Percentiles rank a stretch among this genome's conserved stretches.
These are phyloP conservation scores for Enteromius paludinosus DNA, from an alignment of 2,797 vertebrate species.

Conservation along the genomic window DNA sequence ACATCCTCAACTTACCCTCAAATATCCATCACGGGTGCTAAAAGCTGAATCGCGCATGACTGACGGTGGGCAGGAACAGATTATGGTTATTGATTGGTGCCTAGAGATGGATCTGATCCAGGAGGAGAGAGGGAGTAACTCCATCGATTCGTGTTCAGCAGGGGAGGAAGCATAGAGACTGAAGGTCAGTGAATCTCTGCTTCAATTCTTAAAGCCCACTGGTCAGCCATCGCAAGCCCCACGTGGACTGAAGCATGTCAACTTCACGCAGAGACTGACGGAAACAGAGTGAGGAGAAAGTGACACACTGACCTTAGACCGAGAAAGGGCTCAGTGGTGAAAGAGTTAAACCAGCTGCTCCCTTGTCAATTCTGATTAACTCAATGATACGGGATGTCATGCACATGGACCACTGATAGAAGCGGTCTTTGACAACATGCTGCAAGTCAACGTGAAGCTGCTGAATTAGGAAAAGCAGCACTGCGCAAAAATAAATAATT, in stretches of 20 bases:
- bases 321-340: not conserved
- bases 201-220: conserved; percentile 71
- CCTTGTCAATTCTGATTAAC: conserved; percentile 16
- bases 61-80: conserved; percentile 90
- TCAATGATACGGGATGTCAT: not conserved
- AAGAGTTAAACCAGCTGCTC: conserved; percentile 3
- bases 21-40: conserved; percentile 78
- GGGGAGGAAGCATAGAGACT: conserved; percentile 79
- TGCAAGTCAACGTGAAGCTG: not conserved
- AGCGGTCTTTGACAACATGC: not conserved
- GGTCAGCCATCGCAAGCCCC: conserved; percentile 15
- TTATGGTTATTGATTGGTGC: conserved; percentile 94
- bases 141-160: conserved; percentile 83
- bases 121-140: conserved; percentile 65
- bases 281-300: conserved; percentile 19
- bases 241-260: conserved; percentile 17
- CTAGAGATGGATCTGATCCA: conserved; percentile 84
- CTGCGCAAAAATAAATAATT: not conserved
- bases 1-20: conserved; percentile 64
- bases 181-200: conserved; percentile 83
- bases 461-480: not conserved
- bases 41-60: conserved; percentile 88
- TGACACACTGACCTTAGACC: conserved; percentile 31
- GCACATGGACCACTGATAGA: not conserved
- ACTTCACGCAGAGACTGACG: conserved; percentile 20